Evolutionary conservation across 2,113 vertebrate species (phyloP), one percentile per base, ranked within the genome.

Genomic region (Aplodontia rufa): DNA sequence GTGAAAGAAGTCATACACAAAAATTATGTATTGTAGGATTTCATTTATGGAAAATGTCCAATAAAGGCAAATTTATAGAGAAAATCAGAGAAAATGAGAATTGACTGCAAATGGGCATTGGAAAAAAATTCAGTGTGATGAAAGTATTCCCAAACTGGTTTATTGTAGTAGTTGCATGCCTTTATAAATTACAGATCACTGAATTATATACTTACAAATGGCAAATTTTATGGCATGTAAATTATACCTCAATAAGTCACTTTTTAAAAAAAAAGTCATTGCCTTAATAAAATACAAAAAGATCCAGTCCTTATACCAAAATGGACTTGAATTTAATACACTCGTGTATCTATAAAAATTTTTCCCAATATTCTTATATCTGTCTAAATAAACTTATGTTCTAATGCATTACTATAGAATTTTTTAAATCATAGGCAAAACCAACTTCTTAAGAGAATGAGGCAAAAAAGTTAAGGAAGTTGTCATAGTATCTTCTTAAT

Each of bases 61-160:
- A 53, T 88, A 95, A 83, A n/a, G 30, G n/a, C 30, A 92, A 64
- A 94, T 92, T 82, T 75, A 90, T 55, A 78, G 20, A 60, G 16
- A 71, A 76, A 90, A 94, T 30, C 30, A 76, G 32, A 83, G 37
- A 32, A 20, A 89, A 69, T 62, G 90, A 11, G 8, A 40, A 45
- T 22, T 66, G 13, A 93, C 28, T 79, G 8, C 13, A 91, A 71
- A 68, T 85, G 4, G 6, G 22, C 13, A 51, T 74, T 45, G 87
- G 8, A 90, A 22, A 95, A 93, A 60, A 82, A 30, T 72, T n/a
- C 12, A 40, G 20, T 12, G 20, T 69, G 14, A 81, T 35, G 37
- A 20, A 91, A 80, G 42, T 71, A 58, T 75, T 74, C 64, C 79
- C 64, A 94, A 93, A 69, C 26, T 79, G 55, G 10, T 58, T 84